Evolutionary conservation across 2,888 invertebrate species (phyloP).

Genomic region (Eurytoma californica): DNA sequence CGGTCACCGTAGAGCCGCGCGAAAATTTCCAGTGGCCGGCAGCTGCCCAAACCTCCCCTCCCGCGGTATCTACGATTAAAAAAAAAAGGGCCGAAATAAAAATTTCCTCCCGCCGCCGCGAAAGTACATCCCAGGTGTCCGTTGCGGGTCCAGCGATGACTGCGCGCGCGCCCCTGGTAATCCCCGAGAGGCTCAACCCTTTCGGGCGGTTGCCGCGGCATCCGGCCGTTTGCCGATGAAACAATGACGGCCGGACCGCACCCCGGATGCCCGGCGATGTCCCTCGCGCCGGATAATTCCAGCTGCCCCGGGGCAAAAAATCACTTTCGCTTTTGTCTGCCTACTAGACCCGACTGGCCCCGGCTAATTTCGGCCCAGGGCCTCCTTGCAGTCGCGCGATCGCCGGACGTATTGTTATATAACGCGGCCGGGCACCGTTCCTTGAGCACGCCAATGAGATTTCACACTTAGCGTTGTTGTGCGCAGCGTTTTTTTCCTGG

Average conservation of each 20-base stretch:
- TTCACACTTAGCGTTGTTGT: not conserved
- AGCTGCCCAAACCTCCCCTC: slow-evolving; percentile 18
- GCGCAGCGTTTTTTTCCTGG: not conserved
- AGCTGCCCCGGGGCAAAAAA: slow-evolving; percentile 54
- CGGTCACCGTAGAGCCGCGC: slow-evolving; percentile 37
- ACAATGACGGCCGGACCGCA: slow-evolving; percentile 73
- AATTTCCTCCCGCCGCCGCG: slow-evolving; percentile 37
- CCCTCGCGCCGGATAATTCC: slow-evolving; percentile 61
- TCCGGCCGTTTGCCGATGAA: slow-evolving; percentile 44
- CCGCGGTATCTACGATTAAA: too few species aligned
- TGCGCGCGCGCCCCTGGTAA: slow-evolving; percentile 36
- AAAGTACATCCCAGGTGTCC: slow-evolving; percentile 67
- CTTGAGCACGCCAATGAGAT: not conserved
- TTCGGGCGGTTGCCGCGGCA: slow-evolving; percentile 28
- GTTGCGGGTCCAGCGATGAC: slow-evolving; percentile 59
- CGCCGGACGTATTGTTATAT: not conserved
- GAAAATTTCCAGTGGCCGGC: slow-evolving; percentile 20
- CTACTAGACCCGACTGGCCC: slow-evolving; percentile 29
- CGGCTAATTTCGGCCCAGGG: slow-evolving; percentile 14
- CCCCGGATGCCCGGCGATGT: slow-evolving; percentile 69
- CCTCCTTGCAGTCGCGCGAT: not conserved
- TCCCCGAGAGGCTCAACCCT: slow-evolving; percentile 63
- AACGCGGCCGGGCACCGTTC: not conserved
- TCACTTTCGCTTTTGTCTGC: slow-evolving; percentile 46
- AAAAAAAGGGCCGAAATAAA: not conserved